Percentiles rank a stretch among this genome's conserved stretches.
Conservation (phyloP, 2,113 vertebrate species). For the Anhinga rufa region DNA sequence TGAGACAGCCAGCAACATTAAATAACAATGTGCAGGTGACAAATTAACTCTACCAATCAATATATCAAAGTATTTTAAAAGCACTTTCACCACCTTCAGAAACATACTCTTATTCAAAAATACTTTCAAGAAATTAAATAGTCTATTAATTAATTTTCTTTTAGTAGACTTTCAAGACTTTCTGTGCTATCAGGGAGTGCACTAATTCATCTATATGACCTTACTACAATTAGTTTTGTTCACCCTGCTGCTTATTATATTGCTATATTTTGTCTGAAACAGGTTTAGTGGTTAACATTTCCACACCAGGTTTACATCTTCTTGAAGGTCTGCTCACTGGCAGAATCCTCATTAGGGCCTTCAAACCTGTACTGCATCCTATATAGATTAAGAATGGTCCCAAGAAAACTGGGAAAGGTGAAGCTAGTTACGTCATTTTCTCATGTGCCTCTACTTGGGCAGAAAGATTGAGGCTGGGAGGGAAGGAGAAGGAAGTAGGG, state of each 20-base stretch:
- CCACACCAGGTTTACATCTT: not conserved
- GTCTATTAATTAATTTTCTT: slow-evolving; percentile 11
- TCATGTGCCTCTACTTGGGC: not conserved
- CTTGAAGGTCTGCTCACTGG: not conserved
- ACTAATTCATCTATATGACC: not conserved
- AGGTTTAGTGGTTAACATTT: not conserved
- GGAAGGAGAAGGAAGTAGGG: not conserved
- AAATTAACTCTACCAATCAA: slow-evolving; percentile 47
- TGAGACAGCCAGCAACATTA: slow-evolving; percentile 30
- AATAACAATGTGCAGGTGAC: slow-evolving; percentile 47
- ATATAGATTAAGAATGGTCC: not conserved
- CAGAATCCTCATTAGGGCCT: not conserved
- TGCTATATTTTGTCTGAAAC: not conserved
- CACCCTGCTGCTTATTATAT: not conserved
- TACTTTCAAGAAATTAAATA: slow-evolving; percentile 14
- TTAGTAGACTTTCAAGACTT: slow-evolving; percentile 10
- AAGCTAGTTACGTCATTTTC: not conserved
- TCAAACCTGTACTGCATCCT: not conserved
- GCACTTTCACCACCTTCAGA: slow-evolving; percentile 12
- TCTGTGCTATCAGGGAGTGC: not conserved
- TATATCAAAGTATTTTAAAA: slow-evolving; percentile 53
- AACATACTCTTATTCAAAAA: slow-evolving; percentile 1
- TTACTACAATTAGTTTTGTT: slow-evolving; percentile 1
- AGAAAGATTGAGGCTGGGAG: not conserved
- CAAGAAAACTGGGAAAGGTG: not conserved